phyloP scores from a whole-genome alignment of 2,888 invertebrate genomes.

The Plemyria rubiginata region DNA sequence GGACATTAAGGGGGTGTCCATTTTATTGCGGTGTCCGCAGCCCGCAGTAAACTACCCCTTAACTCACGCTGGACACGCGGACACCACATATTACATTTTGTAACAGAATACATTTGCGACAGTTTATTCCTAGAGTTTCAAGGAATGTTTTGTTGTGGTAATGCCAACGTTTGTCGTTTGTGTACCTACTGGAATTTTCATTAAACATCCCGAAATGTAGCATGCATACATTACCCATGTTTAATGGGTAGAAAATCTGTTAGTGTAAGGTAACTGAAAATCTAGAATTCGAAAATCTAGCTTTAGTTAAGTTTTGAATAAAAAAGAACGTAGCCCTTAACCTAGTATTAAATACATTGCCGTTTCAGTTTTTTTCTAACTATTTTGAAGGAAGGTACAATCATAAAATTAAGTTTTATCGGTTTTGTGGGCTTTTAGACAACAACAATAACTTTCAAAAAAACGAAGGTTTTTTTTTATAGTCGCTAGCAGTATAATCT shows the following conservation, averaged over 20 bases:
- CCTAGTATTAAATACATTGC: too few relatives aligned
- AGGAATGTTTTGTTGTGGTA: slow-evolving; percentile 29
- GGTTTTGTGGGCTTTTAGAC: too few relatives aligned
- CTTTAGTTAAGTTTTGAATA: too few relatives aligned
- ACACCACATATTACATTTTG: slow-evolving; percentile 43
- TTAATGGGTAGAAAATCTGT: background rate
- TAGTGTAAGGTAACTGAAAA: background rate
- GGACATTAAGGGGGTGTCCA: slow-evolving; percentile 59
- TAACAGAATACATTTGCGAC: slow-evolving; percentile 43
- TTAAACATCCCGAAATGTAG: background rate
- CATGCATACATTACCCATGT: background rate
- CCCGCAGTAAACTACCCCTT: slow-evolving; percentile 55
- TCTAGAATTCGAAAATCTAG: too few relatives aligned
- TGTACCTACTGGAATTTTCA: slow-evolving; percentile 16
- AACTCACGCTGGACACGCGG: slow-evolving; percentile 46
- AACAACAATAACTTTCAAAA: too few relatives aligned
- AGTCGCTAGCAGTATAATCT: too few relatives aligned
- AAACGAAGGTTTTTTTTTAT: too few relatives aligned
- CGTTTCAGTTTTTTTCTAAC: too few relatives aligned
- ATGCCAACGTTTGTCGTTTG: slow-evolving; percentile 16
- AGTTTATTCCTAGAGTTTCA: slow-evolving; percentile 36
- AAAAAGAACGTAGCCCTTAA: too few relatives aligned
- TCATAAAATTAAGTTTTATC: too few relatives aligned
- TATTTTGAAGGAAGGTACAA: too few relatives aligned
- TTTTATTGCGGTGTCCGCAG: slow-evolving; percentile 61